These are phyloP conservation scores for Cotesia typhae DNA, from an alignment of 1,140 invertebrate species.

Conservation along the genomic window DNA sequence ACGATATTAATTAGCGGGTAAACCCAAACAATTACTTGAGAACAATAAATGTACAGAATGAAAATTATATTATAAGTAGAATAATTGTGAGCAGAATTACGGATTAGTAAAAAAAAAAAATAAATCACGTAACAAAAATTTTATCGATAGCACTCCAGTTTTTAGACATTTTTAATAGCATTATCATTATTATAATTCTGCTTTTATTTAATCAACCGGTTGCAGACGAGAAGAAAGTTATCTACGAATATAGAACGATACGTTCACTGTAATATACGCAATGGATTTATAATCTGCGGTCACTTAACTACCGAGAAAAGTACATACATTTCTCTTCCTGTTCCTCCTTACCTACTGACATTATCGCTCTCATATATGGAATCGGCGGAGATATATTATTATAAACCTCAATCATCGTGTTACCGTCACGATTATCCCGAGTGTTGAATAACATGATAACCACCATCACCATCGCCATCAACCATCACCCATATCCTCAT, in stretches of 20 bases:
- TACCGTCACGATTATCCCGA: conserved; percentile 9
- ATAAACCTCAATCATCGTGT: conserved; percentile 25
- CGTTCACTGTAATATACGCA: neutral
- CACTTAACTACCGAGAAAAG: conserved; percentile 1
- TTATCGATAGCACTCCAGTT: no score
- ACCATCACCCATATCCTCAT: neutral
- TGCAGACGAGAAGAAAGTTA: neutral
- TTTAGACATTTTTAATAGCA: no score
- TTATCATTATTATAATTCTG: no score
- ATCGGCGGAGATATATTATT: conserved; percentile 12
- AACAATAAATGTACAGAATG: no score
- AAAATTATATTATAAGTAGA: no score
- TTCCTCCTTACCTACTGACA: neutral
- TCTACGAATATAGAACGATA: neutral
- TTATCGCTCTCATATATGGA: neutral
- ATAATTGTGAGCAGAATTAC: no score
- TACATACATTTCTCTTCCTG: conserved; percentile 23
- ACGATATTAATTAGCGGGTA: no score
- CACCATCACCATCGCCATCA: neutral
- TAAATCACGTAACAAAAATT: no score
- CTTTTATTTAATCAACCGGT: neutral
- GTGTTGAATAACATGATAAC: conserved; percentile 17
- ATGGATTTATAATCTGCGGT: conserved; percentile 10
- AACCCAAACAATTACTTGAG: no score
- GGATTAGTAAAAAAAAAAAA: no score